These are phyloP conservation scores for Drosophila macrospina DNA, from an alignment of 2,888 invertebrate species.

Conservation along the genomic window DNA sequence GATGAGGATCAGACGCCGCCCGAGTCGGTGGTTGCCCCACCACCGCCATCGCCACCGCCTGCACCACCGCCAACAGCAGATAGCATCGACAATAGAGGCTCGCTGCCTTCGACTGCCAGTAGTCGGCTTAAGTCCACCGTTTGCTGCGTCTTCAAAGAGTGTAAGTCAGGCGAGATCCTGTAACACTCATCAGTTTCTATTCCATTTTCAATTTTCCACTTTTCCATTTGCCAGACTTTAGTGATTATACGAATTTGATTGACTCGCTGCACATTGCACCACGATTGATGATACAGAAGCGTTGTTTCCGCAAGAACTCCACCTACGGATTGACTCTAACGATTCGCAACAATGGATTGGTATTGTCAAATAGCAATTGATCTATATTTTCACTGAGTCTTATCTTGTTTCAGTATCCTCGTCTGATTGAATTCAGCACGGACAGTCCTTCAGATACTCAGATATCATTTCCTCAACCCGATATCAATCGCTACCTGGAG, in stretches of 20 bases:
- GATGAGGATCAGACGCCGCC: not conserved
- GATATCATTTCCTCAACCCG: constrained; percentile 13
- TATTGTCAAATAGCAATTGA: not conserved
- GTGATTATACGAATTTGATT: constrained; percentile 58
- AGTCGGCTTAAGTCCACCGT: not conserved
- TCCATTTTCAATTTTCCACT: not conserved
- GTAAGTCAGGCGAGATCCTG: constrained; percentile 37
- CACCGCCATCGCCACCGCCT: not conserved
- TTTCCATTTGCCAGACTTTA: constrained; percentile 43
- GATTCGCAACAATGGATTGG: constrained; percentile 60
- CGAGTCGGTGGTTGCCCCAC: not conserved
- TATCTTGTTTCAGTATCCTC: constrained; percentile 62
- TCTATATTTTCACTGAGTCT: not conserved
- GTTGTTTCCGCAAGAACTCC: constrained; percentile 32
- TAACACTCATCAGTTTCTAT: no score
- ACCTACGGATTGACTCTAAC: constrained; percentile 49
- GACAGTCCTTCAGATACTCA: constrained; percentile 70
- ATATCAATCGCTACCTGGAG: constrained; percentile 59
- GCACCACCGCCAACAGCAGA: not conserved
- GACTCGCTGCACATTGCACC: constrained; percentile 60
- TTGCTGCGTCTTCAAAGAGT: constrained; percentile 64
- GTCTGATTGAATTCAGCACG: constrained; percentile 57
- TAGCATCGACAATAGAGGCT: not conserved
- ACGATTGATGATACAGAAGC: constrained; percentile 54
- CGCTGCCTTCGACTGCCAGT: not conserved